These are phyloP conservation scores for Cyphomyrus discorhynchus DNA, from an alignment of 2,113 vertebrate species.

Conservation along the genomic window DNA sequence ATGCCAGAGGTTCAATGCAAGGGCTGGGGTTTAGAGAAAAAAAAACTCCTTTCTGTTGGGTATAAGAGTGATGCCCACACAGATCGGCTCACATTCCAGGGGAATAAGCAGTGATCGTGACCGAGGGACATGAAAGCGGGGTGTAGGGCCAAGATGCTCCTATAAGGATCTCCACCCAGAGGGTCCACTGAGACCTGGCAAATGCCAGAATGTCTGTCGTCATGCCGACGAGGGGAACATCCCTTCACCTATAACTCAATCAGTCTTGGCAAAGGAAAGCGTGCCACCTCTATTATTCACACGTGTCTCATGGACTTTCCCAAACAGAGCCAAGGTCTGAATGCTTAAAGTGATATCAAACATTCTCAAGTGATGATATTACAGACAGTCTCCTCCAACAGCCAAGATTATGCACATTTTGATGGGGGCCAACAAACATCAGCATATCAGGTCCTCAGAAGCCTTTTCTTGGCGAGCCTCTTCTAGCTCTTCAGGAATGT, in stretches of 20 bases:
- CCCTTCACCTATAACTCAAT: neutral
- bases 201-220: neutral
- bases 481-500: conserved; percentile 27
- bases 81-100: conserved; percentile 42
- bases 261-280: neutral
- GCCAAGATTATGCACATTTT: neutral
- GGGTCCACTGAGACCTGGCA: neutral
- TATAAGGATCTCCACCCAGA: neutral
- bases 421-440: neutral
- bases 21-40: conserved; percentile 18
- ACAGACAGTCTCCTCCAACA: too few relatives aligned
- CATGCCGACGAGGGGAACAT: neutral
- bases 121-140: neutral
- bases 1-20: conserved; percentile 28
- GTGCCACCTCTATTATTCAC: too few relatives aligned
- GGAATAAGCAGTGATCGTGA: conserved; percentile 25
- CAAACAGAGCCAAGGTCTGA: neutral
- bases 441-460: neutral
- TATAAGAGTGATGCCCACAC: conserved; percentile 45
- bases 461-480: conserved; percentile 6
- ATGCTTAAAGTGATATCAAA: conserved; percentile 6
- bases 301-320: neutral
- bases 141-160: neutral
- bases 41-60: conserved; percentile 17
- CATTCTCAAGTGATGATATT: conserved; percentile 5